Base-by-base conservation (phyloP, 2,797 vertebrate species). In the Myoxocephalus aenaeus region DNA sequence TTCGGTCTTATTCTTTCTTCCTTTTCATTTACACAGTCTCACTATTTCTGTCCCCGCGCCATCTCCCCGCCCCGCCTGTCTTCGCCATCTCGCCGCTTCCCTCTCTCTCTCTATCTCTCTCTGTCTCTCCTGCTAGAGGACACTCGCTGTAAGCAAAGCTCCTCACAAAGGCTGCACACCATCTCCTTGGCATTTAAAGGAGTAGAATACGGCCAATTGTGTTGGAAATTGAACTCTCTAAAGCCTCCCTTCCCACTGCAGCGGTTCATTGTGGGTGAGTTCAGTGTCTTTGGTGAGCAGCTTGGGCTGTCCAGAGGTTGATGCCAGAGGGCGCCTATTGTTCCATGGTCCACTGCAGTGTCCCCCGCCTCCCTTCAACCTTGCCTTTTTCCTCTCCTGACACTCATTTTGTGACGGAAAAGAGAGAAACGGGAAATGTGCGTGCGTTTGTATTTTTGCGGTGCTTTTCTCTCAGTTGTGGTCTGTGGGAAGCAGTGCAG, bases 211-310 rank as follows among this genome's bases (percentile, higher is more conserved):
- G 83, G 92, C 90, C 91, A 93, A 95, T 95, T 95, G 95, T 95
- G 93, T 93, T 94, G 94, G 94, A 95, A 95, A 95, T 95, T 94
- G 94, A 96, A 95, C 94, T 95, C 92, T 94, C 92, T 87, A 92
- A 95, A 95, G 93, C 94, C 91, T 94, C 88, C 91, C 87, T 87
- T 94, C 91, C 93, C 86, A 58, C 89, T 87, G 93, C 93, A 93
- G 93, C 82, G 42, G 90, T 90, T 92, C 94, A 95, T 93, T 94
- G 93, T 95, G 93, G 94, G 91, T 86, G 92, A 91, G 89, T 86
- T 92, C 88, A 90, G 92, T 93, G 91, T 92, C 93, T 94, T 91
- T 92, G 91, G 88, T 94, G 91, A 92, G 88, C 89, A 78, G 91
- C 89, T 85, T 82, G 84, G 90, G 88, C 91, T 90, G 91, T 93